phyloP scores from a whole-genome alignment of 2,888 invertebrate genomes.

The Stramonita haemastoma region DNA sequence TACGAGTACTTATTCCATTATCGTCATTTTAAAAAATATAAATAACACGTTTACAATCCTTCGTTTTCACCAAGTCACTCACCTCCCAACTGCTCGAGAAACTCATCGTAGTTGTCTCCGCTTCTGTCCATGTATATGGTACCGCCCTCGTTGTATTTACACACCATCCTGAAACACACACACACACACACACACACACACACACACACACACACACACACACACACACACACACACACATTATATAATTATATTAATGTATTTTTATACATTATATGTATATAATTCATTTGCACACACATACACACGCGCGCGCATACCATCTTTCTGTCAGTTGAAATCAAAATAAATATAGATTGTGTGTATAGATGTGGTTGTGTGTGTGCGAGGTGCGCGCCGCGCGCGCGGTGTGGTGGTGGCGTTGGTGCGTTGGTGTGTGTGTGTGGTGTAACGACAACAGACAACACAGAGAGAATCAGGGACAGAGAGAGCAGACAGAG shows the following conservation, averaged over 20 bases:
- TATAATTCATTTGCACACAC: background rate
- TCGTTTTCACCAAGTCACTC: no score
- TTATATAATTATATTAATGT: constrained; percentile 60
- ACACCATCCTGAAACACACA: background rate
- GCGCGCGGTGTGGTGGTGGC: no score
- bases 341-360: no score
- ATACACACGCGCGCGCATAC: background rate
- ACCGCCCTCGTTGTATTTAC: background rate
- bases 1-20: no score
- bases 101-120: constrained; percentile 34
- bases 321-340: no score
- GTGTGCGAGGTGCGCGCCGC: no score
- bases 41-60: no score
- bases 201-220: background rate
- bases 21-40: no score
- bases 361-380: no score
- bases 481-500: background rate
- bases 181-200: constrained; percentile 7
- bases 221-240: constrained; percentile 41
- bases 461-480: background rate
- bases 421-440: no score
- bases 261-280: constrained; percentile 83
- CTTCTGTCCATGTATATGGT: constrained; percentile 17
- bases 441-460: no score
- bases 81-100: constrained; percentile 26